These are phyloP conservation scores for Stigmatopora argus DNA, from an alignment of 2,113 vertebrate genomes.

Conservation along the genomic window DNA sequence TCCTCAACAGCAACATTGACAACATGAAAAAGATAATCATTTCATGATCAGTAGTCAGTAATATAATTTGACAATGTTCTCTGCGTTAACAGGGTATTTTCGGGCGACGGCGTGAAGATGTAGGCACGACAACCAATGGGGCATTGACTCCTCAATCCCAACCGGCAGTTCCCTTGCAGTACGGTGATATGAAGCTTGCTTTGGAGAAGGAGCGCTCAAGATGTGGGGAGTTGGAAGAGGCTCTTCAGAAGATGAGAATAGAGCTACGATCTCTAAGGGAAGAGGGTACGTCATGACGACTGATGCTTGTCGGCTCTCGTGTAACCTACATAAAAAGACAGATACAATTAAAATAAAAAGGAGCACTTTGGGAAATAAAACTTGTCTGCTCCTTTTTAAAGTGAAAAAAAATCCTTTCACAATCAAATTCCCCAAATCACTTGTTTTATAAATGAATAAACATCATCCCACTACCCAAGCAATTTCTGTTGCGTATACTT, in stretches of 20 bases:
- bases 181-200: constrained; percentile 93
- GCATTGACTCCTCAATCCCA: constrained; percentile 47
- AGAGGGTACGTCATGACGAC: constrained; percentile 76
- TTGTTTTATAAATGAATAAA: too few relatives aligned
- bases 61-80: background rate
- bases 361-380: too few relatives aligned
- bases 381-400: too few relatives aligned
- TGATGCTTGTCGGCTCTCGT: background rate
- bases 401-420: too few relatives aligned
- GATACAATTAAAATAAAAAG: background rate
- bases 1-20: too few relatives aligned
- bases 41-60: background rate
- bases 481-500: too few relatives aligned
- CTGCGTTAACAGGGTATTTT: constrained; percentile 87
- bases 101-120: constrained; percentile 91
- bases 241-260: constrained; percentile 95
- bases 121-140: constrained; percentile 65
- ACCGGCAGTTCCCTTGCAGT: constrained; percentile 84
- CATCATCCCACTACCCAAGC: too few relatives aligned
- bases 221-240: constrained; percentile 92
- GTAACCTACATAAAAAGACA: background rate
- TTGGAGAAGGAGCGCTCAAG: constrained; percentile 95
- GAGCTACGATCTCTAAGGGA: constrained; percentile 91
- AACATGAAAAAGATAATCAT: background rate
- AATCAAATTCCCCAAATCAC: too few relatives aligned